Percentiles rank a stretch among this genome's conserved stretches.
Conservation (phyloP, 2,113 vertebrate genomes). For the Dasyprocta punctata region DNA sequence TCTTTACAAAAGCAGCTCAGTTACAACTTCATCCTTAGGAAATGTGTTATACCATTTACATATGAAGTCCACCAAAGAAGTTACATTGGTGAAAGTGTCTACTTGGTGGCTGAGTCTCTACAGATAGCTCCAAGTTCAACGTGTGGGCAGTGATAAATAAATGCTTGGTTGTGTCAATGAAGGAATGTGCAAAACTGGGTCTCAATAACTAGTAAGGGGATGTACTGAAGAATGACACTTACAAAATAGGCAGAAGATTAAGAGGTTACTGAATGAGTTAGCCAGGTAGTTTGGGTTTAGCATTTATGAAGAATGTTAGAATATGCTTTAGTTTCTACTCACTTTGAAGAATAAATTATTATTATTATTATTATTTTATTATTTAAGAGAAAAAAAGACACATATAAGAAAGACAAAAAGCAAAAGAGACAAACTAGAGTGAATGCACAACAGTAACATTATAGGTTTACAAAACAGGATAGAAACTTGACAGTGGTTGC, state of each 20-base stretch:
- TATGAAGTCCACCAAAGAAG: not conserved
- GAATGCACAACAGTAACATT: no score
- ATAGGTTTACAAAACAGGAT: no score
- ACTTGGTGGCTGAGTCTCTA: not conserved
- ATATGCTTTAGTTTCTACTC: not conserved
- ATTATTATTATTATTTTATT: no score
- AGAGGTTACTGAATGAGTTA: not conserved
- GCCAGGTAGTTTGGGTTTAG: not conserved
- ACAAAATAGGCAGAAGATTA: not conserved
- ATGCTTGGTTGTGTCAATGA: not conserved
- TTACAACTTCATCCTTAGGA: not conserved
- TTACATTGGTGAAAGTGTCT: not conserved
- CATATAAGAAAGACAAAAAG: no score
- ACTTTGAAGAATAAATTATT: conserved; percentile 6
- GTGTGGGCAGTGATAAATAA: not conserved
- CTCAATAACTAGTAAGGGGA: not conserved
- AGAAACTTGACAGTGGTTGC: no score
- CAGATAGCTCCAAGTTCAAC: not conserved
- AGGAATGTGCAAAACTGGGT: not conserved
- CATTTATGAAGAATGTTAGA: not conserved
- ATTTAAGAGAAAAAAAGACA: no score
- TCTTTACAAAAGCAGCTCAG: not conserved
- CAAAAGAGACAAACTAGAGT: no score
- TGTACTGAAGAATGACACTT: not conserved
- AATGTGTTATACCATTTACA: not conserved